Conservation (phyloP, 2,797 vertebrate genomes). For the Cyclopterus lumpus region DNA sequence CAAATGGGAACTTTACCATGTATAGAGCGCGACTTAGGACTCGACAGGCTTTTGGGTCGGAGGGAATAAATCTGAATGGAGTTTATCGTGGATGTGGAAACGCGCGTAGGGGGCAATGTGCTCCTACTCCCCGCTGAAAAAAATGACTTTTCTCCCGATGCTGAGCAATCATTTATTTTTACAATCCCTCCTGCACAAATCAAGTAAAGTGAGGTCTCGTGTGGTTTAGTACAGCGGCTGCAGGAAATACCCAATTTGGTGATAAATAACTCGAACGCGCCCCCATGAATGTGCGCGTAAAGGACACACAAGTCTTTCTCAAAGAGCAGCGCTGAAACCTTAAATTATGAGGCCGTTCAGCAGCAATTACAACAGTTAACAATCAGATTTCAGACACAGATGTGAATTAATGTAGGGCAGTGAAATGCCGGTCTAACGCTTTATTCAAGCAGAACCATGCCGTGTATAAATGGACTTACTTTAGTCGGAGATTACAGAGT, state of each 20-base stretch:
- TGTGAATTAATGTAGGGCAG: background rate
- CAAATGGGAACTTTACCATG: constrained; percentile 58
- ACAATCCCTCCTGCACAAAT: background rate
- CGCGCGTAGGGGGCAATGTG: constrained; percentile 55
- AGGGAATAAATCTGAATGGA: constrained; percentile 34
- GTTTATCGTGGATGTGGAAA: constrained; percentile 51
- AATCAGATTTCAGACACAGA: background rate
- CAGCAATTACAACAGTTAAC: constrained; percentile 21
- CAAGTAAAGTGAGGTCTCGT: background rate
- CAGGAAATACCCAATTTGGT: constrained; percentile 27
- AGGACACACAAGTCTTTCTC: constrained; percentile 33
- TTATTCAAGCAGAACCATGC: constrained; percentile 1
- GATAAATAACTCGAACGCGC: constrained; percentile 28
- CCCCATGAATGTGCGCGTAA: constrained; percentile 49
- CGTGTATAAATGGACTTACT: constrained; percentile 65
- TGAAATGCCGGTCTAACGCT: background rate
- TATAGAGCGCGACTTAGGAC: constrained; percentile 49
- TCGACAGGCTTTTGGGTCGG: background rate
- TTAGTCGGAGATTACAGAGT: constrained; percentile 49
- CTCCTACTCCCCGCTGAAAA: constrained; percentile 18
- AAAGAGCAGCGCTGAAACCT: constrained; percentile 27
- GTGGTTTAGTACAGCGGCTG: background rate
- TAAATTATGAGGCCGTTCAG: constrained; percentile 38
- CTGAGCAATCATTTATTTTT: background rate
- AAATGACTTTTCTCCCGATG: constrained; percentile 5